Percentiles rank a stretch among this genome's conserved stretches.
Conservation (phyloP, 2,113 vertebrate genomes). For the Rissa tridactyla region DNA sequence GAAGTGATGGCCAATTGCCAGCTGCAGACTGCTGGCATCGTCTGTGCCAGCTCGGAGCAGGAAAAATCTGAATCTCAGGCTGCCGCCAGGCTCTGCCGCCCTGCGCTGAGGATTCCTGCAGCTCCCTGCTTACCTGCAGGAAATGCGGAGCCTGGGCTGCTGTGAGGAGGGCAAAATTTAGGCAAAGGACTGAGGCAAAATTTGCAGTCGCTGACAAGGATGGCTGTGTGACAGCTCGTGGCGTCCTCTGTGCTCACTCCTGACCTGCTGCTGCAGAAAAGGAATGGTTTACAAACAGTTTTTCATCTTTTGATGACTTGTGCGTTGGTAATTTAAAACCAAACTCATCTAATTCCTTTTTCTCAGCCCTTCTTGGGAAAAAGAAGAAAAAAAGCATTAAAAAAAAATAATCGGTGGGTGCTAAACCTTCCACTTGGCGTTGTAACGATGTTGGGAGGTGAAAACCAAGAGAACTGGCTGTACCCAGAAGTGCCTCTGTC, state of each 20-base stretch:
- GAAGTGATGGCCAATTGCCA: not conserved
- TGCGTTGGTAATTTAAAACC: not conserved
- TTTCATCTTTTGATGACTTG: not conserved
- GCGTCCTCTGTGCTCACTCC: not conserved
- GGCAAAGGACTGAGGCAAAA: not conserved
- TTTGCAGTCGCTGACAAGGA: not conserved
- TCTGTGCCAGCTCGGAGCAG: not conserved
- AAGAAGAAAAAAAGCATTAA: not conserved
- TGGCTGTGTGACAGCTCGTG: not conserved
- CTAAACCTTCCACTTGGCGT: not conserved
- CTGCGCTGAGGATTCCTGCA: fast-evolving
- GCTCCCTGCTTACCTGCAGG: not conserved
- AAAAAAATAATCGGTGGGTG: fast-evolving
- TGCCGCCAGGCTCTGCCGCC: not conserved
- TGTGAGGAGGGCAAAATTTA: not conserved
- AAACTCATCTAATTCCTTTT: not conserved
- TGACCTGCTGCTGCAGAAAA: not conserved
- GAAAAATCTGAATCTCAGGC: not conserved
- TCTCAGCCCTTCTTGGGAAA: not conserved
- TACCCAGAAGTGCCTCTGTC: not conserved
- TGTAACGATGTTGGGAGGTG: not conserved
- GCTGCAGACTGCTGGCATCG: not conserved
- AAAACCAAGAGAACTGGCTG: not conserved
- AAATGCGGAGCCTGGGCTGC: not conserved
- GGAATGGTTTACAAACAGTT: not conserved